These are phyloP conservation scores for Oxygymnocypris stewartii DNA, from an alignment of 2,113 vertebrate genomes.

Conservation along the genomic window DNA sequence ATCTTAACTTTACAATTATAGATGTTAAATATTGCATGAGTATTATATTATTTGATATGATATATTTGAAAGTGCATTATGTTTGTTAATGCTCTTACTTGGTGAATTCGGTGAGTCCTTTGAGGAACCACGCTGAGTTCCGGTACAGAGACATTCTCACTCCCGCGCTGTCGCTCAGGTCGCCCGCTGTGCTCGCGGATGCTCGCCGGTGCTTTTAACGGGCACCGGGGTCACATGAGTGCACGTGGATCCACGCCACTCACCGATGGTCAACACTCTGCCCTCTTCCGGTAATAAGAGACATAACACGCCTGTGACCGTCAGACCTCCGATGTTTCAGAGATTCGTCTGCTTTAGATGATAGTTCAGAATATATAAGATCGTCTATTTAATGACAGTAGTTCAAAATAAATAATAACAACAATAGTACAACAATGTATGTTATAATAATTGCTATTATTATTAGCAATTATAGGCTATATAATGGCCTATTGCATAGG, in stretches of 20 bases:
- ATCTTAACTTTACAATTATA: not conserved
- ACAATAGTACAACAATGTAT: not conserved
- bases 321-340: not conserved
- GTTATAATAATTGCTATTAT: not conserved
- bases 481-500: too few relatives aligned
- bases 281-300: slow-evolving; percentile 19
- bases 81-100: slow-evolving; percentile 65
- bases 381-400: not conserved
- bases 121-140: slow-evolving; percentile 79
- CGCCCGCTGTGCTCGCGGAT: not conserved
- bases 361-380: not conserved
- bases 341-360: not conserved
- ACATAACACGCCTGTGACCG: not conserved
- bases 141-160: slow-evolving; percentile 78
- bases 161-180: not conserved
- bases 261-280: not conserved
- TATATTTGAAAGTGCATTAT: not conserved
- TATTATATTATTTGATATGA: not conserved
- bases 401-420: not conserved
- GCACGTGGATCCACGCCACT: slow-evolving; percentile 2
- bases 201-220: slow-evolving; percentile 44
- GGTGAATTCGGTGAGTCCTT: slow-evolving; percentile 78
- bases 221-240: slow-evolving; percentile 43
- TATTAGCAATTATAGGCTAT: not conserved
- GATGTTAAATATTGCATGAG: not conserved